phyloP scores from a whole-genome alignment of 2,113 vertebrate species.

The Anhinga anhinga region DNA sequence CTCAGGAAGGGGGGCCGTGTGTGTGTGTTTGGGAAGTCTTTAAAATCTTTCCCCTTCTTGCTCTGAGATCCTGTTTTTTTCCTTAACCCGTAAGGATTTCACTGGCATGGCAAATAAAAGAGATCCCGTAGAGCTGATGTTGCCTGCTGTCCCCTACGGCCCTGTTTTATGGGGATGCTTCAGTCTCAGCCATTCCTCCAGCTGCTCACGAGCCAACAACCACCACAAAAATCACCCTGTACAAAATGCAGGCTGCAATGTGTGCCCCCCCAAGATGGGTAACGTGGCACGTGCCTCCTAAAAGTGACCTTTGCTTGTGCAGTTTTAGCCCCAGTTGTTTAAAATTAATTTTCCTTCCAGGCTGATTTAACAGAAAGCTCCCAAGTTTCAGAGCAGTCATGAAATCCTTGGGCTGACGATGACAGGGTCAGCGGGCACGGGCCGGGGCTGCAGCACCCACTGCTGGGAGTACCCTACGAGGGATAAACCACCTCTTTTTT shows the following conservation, averaged over 20 bases:
- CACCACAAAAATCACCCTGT: neutral
- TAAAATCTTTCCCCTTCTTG: neutral
- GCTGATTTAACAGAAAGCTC: neutral
- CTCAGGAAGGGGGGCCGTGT: neutral
- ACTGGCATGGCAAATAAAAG: neutral
- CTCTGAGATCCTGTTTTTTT: neutral
- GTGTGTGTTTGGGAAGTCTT: neutral
- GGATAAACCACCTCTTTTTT: neutral
- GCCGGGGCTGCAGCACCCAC: neutral
- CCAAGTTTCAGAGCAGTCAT: neutral
- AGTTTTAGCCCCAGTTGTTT: neutral
- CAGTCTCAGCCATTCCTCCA: neutral
- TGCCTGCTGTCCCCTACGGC: neutral
- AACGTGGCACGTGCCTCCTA: neutral
- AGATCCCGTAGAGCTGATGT: neutral
- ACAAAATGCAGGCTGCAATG: neutral
- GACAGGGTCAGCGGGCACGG: rapidly evolving
- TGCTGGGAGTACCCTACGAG: neutral
- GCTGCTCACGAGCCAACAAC: rapidly evolving
- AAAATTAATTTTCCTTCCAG: neutral
- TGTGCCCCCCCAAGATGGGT: neutral
- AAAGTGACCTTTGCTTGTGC: neutral
- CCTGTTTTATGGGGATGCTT: rapidly evolving
- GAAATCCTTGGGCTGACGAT: neutral
- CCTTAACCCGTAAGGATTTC: neutral